Base-by-base conservation (phyloP, 2,113 vertebrate genomes). In the Phoenicopterus ruber region DNA sequence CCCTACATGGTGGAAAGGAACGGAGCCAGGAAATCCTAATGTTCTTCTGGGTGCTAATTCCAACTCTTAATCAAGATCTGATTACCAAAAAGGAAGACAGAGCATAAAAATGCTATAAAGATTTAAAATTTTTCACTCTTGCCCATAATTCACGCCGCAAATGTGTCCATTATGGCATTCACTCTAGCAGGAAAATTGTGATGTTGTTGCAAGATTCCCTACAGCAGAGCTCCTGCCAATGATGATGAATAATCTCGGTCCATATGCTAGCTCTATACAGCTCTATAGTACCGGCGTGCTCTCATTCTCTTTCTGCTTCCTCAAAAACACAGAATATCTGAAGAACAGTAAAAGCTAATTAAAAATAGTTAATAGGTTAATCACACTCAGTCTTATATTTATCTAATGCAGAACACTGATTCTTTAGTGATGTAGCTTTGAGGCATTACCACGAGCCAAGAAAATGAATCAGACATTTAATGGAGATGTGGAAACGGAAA, bases 391-490 rank as follows among this genome's bases (percentile, higher is more conserved):
- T 90, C 85, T 97, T 96, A 91, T 95, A 96, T 97, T 97, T 97
- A 83, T 96, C 92, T 90, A 96, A 91, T 94, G 90, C 80, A 96
- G 96, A 92, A 61, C 31, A 58, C 71, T 74, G 92, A 78, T 96
- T 95, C 93, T 88, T 95, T 84, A 94, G 90, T 81, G 88, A 86
- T 97, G 92, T 79, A 96, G 85, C 55, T 88, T 6, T 47, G 86
- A 97, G 55, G 81, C 77, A 89, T 96, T 96, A 92, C 63, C 72
- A 44, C 7, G 77, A 94, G 96, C 96, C 97, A 98, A 98, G 95
- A 97, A 94, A 96, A 96, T 97, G 91, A 98, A 98, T 97, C 96
- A 97, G 93, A 95, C 90, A 40, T 92, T 97, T 98, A 98, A 98
- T 97, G 96, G 94, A 85, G 96, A 93, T 94, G 67, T 95, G 96